phyloP scores from a whole-genome alignment of 2,113 vertebrate genomes.

The Mungos mungo region DNA sequence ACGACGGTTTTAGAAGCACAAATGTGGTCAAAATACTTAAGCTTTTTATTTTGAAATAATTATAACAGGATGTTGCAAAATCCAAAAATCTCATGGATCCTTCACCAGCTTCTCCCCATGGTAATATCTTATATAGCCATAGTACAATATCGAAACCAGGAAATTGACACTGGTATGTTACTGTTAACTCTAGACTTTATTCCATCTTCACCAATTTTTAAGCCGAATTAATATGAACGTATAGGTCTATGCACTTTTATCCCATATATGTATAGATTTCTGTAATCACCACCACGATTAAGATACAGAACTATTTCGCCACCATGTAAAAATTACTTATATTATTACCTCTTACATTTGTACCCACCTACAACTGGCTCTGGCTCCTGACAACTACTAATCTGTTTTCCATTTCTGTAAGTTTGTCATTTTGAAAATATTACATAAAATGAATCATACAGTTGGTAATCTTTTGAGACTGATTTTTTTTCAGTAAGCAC shows the following conservation, averaged over 20 bases:
- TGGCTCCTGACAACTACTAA: neutral
- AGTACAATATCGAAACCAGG: neutral
- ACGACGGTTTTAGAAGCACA: slow-evolving; percentile 10
- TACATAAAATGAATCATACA: neutral
- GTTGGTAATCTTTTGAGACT: neutral
- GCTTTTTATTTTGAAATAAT: slow-evolving; percentile 33
- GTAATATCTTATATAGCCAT: neutral
- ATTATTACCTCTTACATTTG: neutral
- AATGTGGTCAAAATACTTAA: slow-evolving; percentile 5
- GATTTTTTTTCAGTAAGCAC: slow-evolving; percentile 30
- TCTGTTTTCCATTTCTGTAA: neutral
- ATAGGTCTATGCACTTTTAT: neutral
- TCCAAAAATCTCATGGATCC: neutral
- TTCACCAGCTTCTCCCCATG: neutral
- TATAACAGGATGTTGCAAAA: neutral
- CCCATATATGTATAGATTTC: neutral
- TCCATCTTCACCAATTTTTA: neutral
- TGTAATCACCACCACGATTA: neutral
- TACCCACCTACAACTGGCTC: neutral
- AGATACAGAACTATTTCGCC: neutral
- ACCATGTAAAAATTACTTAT: neutral
- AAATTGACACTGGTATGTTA: neutral
- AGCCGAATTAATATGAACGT: neutral
- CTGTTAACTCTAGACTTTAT: neutral
- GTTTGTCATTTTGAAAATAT: slow-evolving; percentile 28